Evolutionary conservation across 2,888 invertebrate genomes (phyloP).

Genomic region (Isoperla grammatica): DNA sequence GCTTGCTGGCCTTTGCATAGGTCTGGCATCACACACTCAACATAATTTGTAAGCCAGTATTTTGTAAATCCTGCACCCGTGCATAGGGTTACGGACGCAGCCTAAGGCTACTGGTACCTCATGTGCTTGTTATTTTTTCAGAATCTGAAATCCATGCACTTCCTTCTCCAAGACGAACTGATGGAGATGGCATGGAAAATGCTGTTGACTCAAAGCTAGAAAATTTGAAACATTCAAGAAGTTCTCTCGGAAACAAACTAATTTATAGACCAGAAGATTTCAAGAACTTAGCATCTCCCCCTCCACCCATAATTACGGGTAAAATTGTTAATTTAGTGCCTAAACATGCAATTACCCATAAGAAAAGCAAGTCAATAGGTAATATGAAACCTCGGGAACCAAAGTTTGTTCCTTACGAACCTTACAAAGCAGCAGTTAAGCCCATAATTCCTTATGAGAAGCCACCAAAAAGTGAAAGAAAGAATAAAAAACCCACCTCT

Average conservation of each 20-base stretch:
- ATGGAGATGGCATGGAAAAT: constrained; percentile 75
- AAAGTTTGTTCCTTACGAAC: constrained; percentile 84
- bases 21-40: no score
- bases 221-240: constrained; percentile 2
- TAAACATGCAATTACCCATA: constrained; percentile 53
- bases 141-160: not conserved
- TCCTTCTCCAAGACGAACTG: constrained; percentile 48
- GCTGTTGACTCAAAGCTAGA: constrained; percentile 36
- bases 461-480: constrained; percentile 40
- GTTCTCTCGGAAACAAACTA: constrained; percentile 31
- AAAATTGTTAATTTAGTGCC: constrained; percentile 57
- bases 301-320: constrained; percentile 49
- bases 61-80: no score
- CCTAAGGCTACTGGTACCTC: no score
- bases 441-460: constrained; percentile 56
- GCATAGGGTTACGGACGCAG: no score
- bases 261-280: constrained; percentile 44
- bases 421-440: constrained; percentile 78
- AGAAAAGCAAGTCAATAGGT: constrained; percentile 46
- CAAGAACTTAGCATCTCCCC: constrained; percentile 38
- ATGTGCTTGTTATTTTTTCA: no score
- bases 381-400: constrained; percentile 52
- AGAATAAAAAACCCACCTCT: constrained; percentile 30
- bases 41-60: no score
- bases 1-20: no score